These are phyloP conservation scores for Pleuronectes platessa DNA, from an alignment of 2,113 vertebrate species.

Conservation along the genomic window DNA sequence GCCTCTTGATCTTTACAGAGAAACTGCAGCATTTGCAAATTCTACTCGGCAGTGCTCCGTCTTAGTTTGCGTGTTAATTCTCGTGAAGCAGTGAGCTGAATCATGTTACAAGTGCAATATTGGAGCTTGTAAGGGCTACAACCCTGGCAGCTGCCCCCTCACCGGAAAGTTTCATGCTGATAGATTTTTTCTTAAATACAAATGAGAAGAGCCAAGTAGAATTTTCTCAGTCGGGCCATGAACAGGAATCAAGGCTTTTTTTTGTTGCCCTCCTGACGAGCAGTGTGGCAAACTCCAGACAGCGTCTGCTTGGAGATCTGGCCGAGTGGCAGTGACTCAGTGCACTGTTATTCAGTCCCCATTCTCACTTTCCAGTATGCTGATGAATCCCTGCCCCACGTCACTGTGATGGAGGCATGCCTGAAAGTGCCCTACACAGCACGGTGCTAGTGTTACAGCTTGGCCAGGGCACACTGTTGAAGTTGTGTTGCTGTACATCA, in stretches of 20 bases:
- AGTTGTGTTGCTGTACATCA: slow-evolving; percentile 22
- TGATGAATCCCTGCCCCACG: slow-evolving; percentile 66
- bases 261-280: slow-evolving; percentile 21
- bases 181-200: slow-evolving; percentile 26
- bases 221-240: slow-evolving; percentile 50
- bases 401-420: slow-evolving; percentile 71
- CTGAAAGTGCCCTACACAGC: slow-evolving; percentile 57
- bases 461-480: slow-evolving; percentile 31
- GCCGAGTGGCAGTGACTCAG: slow-evolving; percentile 73
- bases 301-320: slow-evolving; percentile 56
- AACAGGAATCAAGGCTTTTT: slow-evolving; percentile 44
- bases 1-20: slow-evolving; percentile 58
- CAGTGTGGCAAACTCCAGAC: slow-evolving; percentile 58
- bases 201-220: slow-evolving; percentile 50
- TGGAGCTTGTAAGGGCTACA: slow-evolving; percentile 42
- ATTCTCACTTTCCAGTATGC: slow-evolving; percentile 76
- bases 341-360: slow-evolving; percentile 67
- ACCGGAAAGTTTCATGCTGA: slow-evolving; percentile 64
- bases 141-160: slow-evolving; percentile 54
- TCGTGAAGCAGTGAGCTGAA: slow-evolving; percentile 65
- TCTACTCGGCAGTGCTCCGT: not conserved
- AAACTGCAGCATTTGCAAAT: slow-evolving; percentile 52
- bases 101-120: slow-evolving; percentile 48
- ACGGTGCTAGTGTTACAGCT: slow-evolving; percentile 60
- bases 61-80: slow-evolving; percentile 10